Conservation (phyloP, 2,797 vertebrate genomes). For the Sebastolobus alascanus region DNA sequence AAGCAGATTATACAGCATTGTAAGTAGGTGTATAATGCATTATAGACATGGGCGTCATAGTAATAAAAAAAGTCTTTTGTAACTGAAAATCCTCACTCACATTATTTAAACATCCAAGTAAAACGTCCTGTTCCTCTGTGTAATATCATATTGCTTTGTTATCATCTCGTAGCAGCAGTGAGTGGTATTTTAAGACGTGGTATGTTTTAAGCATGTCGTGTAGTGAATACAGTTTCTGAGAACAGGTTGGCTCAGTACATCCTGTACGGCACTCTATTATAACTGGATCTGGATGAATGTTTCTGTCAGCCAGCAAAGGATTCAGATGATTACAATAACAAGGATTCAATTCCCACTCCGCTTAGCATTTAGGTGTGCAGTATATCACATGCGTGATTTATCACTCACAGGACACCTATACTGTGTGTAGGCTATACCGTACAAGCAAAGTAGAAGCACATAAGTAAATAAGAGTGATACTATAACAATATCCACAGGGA, state of each 20-base stretch:
- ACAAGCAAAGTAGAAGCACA: background rate
- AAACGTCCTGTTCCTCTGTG: background rate
- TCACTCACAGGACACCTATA: conserved; percentile 24
- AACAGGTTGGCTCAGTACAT: conserved; percentile 56
- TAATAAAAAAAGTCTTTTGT: background rate
- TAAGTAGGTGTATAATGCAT: background rate
- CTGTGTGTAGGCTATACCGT: conserved; percentile 3
- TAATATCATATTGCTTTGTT: conserved; percentile 25
- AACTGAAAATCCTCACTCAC: background rate
- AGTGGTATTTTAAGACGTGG: conserved; percentile 46
- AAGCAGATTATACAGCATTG: background rate
- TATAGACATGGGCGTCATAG: background rate
- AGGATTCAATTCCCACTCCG: conserved; percentile 54
- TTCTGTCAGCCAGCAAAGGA: conserved; percentile 56
- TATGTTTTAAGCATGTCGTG: conserved; percentile 26
- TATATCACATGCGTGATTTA: conserved; percentile 57
- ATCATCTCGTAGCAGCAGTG: conserved; percentile 19
- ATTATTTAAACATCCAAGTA: conserved; percentile 2
- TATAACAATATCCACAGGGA: background rate
- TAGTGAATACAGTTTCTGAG: conserved; percentile 35
- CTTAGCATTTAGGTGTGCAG: conserved; percentile 32
- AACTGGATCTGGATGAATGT: conserved; percentile 65
- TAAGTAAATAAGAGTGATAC: conserved; percentile 16
- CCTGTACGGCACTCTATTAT: conserved; percentile 37
- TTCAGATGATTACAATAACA: conserved; percentile 70